Conservation (phyloP, 2,113 vertebrate genomes). For the Hypanus sabinus region DNA sequence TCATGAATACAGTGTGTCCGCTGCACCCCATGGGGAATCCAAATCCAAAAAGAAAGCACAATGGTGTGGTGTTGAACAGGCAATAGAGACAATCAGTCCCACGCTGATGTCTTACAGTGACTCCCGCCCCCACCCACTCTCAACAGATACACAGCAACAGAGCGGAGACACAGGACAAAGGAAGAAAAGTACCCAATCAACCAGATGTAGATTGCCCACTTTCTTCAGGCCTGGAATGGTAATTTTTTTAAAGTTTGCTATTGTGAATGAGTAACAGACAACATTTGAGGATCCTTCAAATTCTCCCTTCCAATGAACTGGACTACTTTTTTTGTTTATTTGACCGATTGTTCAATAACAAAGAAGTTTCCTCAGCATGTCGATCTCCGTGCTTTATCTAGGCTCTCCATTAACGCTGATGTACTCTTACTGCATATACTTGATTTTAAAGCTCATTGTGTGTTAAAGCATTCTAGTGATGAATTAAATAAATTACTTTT, state of each 20-base stretch:
- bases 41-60: background rate
- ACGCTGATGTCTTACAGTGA: background rate
- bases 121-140: background rate
- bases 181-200: background rate
- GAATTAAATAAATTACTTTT: conserved; percentile 26
- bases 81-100: background rate
- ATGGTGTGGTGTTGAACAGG: background rate
- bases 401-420: background rate
- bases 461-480: background rate
- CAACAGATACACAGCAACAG: background rate
- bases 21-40: background rate
- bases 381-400: background rate
- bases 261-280: background rate
- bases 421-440: background rate
- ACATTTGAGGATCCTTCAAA: background rate
- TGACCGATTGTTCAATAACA: conserved; percentile 14
- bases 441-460: background rate
- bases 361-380: background rate
- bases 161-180: background rate
- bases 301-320: background rate
- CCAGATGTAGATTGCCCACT: background rate
- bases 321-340: conserved; percentile 11
- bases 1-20: background rate
- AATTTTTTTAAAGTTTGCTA: background rate
- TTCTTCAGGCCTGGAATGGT: background rate